These are phyloP conservation scores for Bagarius yarrelli DNA, from an alignment of 2,113 vertebrate genomes.

Conservation along the genomic window DNA sequence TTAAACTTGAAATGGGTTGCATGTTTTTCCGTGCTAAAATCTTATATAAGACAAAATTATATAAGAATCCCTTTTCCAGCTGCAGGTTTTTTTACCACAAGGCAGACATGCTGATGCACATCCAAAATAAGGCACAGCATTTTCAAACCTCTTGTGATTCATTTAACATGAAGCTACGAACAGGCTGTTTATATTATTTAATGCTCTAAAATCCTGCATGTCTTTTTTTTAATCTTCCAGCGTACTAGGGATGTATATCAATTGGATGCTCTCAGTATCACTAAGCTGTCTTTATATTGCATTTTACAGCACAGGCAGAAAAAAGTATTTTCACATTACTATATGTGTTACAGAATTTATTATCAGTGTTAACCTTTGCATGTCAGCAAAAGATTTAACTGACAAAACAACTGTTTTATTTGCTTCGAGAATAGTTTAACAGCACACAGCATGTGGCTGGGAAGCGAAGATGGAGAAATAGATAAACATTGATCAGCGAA, in stretches of 20 bases:
- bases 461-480: background rate
- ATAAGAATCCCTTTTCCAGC: too few species aligned
- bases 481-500: too few species aligned
- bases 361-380: background rate
- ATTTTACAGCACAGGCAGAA: background rate
- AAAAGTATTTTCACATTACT: background rate
- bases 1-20: too few species aligned
- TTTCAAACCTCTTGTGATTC: slow-evolving; percentile 36
- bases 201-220: background rate
- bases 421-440: background rate
- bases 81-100: background rate
- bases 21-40: too few species aligned
- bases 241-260: background rate
- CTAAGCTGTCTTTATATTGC: background rate
- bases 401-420: background rate
- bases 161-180: slow-evolving; percentile 23
- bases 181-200: slow-evolving; percentile 5
- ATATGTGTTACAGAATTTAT: background rate
- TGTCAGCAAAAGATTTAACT: slow-evolving; percentile 5
- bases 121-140: slow-evolving; percentile 40
- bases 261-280: background rate
- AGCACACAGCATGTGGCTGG: background rate
- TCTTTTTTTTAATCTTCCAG: background rate
- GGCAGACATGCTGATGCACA: slow-evolving; percentile 14
- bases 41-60: too few species aligned